Percentiles rank a stretch among this genome's conserved stretches.
phyloP scores from a whole-genome alignment of 1,140 invertebrate species.

The Sogatella furcifera region DNA sequence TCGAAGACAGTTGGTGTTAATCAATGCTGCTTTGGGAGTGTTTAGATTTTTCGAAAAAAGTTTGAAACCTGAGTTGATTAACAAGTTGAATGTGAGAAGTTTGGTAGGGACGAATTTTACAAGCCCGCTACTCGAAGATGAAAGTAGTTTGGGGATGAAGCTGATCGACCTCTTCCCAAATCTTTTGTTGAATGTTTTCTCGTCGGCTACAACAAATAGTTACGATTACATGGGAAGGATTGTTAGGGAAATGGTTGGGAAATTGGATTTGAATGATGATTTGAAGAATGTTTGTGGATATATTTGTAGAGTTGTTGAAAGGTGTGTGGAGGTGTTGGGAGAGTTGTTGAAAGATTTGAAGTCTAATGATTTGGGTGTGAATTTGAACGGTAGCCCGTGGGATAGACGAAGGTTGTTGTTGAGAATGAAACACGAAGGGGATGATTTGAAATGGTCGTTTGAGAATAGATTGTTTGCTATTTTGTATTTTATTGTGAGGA shows the following conservation, averaged over 20 bases:
- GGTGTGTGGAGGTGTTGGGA: too few species aligned
- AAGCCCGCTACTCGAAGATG: neutral
- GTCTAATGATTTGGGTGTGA: too few species aligned
- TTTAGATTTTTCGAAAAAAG: too few species aligned
- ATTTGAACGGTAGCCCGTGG: constrained; percentile 2
- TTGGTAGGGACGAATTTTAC: neutral
- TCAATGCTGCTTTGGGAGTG: too few species aligned
- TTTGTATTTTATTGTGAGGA: constrained; percentile 13
- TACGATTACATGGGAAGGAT: too few species aligned
- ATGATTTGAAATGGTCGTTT: neutral
- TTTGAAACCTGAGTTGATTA: neutral
- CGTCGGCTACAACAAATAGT: neutral
- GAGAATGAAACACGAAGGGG: neutral
- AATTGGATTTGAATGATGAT: too few species aligned
- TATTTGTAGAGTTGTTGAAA: too few species aligned
- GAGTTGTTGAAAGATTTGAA: too few species aligned
- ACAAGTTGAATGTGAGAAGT: neutral
- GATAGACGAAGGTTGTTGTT: constrained; percentile 11
- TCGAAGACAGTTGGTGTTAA: too few species aligned
- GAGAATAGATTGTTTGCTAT: constrained; percentile 17
- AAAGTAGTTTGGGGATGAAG: neutral
- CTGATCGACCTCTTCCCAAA: neutral
- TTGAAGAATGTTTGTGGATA: too few species aligned
- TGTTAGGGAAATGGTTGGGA: too few species aligned
- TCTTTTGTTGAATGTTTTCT: neutral